Base-by-base conservation (phyloP, 2,888 invertebrate genomes). In the Dolomedes plantarius region DNA sequence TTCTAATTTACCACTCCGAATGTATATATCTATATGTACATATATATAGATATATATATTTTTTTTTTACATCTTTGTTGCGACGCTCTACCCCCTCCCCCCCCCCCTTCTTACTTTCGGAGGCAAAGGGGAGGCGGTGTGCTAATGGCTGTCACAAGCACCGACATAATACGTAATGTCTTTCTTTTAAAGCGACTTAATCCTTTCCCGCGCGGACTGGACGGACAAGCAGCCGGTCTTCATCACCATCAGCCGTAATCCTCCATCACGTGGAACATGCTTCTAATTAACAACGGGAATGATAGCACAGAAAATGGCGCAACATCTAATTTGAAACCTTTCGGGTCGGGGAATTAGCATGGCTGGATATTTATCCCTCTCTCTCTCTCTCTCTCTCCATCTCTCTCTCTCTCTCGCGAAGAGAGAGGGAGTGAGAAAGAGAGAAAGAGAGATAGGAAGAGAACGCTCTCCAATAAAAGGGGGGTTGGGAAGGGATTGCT, bases 291-390 rank as follows among this genome's bases (percentile, higher is more conserved):
- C 83, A 72, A 75, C 65, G 50, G 67, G 41, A 46, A 32, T 32
- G 72, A 56, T 28, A 56, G 56, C 31, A 31, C 46, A 56, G 56
- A 74, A 79, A 72, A 76, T 65, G 82, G 82, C 32, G 76, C 69
- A 74, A 77, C 87, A 82, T 87, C 87, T 87, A 87, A 87, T 87
- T 87, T 87, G 87, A 74, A 87, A 87, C 73, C 87, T 74, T 87
- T 64, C 46, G 69, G 80, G 86, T 56, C 72, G 65, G 78, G 73
- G 87, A 87, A 87, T 87, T 87, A 82, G 81, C 81, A 82, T 81
- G 75, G 82, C 36, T 23, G 72, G 86, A 86, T 80, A 86, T 86
- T 86, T 86, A 80, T 86, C 86, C 76, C 32, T 46, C 65, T 68
- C 73, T 67, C 36, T 41, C 69, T 29, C 67, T 31, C 23, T 67